Percentiles rank a stretch among this genome's conserved stretches.
phyloP scores from a whole-genome alignment of 2,797 vertebrate genomes.

The Lepus townsendii region DNA sequence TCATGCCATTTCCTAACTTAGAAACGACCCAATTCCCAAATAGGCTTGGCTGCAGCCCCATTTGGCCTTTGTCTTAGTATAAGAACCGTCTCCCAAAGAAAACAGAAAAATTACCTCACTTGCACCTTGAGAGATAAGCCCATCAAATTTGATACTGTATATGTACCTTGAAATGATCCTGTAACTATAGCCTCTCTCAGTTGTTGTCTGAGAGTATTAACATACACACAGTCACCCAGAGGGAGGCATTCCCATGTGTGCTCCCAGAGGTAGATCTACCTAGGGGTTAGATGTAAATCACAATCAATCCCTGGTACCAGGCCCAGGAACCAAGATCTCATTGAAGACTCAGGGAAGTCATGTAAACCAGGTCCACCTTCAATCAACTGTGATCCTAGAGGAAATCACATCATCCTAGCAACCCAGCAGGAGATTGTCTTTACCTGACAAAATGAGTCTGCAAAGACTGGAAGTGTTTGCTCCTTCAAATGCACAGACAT shows the following conservation, averaged over 20 bases:
- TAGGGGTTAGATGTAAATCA: background rate
- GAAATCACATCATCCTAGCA: background rate
- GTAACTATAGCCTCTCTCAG: background rate
- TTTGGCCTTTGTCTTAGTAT: background rate
- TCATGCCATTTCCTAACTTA: background rate
- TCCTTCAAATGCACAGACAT: background rate
- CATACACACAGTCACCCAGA: background rate
- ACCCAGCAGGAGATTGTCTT: background rate
- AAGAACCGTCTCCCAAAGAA: background rate
- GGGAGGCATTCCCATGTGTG: background rate
- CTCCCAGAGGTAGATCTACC: background rate
- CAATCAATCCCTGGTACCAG: background rate
- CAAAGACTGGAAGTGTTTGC: background rate
- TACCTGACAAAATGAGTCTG: background rate
- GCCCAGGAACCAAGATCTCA: background rate
- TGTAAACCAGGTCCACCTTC: background rate
- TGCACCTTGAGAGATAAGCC: background rate
- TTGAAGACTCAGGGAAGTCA: background rate
- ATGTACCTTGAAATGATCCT: background rate
- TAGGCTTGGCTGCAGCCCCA: background rate
- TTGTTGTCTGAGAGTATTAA: background rate
- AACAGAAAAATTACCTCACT: background rate
- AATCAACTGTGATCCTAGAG: background rate
- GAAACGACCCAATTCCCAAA: background rate
- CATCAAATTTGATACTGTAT: background rate